Evolutionary conservation across 1,140 invertebrate genomes (phyloP).

Genomic region (Bombus fervidus): DNA sequence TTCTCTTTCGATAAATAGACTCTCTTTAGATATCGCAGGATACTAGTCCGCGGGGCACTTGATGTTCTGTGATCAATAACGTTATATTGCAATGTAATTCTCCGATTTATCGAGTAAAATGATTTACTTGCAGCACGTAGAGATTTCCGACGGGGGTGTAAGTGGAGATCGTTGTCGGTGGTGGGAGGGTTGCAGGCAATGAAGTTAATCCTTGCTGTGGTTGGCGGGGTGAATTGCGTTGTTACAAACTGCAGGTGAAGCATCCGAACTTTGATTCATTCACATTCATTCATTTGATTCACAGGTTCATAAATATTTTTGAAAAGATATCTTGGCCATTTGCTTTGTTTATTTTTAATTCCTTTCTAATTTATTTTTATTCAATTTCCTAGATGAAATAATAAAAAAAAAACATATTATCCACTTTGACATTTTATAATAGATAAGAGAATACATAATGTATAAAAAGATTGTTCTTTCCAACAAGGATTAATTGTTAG

Average conservation of each 20-base stretch:
- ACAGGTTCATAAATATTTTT: not conserved
- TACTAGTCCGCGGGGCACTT: too few species aligned
- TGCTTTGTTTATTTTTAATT: too few species aligned
- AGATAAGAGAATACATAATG: too few species aligned
- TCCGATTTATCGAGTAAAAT: constrained; percentile 4
- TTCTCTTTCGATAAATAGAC: too few species aligned
- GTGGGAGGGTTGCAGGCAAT: not conserved
- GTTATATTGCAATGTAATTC: not conserved
- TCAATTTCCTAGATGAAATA: too few species aligned
- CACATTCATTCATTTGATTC: too few species aligned
- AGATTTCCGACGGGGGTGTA: not conserved
- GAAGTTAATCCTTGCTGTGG: not conserved
- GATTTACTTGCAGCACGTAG: not conserved
- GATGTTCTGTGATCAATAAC: constrained; percentile 30
- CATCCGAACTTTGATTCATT: not conserved
- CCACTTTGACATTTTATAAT: too few species aligned
- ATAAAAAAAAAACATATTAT: too few species aligned
- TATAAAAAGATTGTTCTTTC: too few species aligned
- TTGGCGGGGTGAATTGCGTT: not conserved
- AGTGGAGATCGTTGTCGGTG: not conserved
- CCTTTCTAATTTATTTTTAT: too few species aligned
- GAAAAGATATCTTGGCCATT: not conserved
- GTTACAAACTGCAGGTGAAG: not conserved
- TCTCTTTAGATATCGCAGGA: too few species aligned
- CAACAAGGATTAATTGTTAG: too few species aligned